phyloP scores from a whole-genome alignment of 2,888 invertebrate species.

The Tenodera sinensis region DNA sequence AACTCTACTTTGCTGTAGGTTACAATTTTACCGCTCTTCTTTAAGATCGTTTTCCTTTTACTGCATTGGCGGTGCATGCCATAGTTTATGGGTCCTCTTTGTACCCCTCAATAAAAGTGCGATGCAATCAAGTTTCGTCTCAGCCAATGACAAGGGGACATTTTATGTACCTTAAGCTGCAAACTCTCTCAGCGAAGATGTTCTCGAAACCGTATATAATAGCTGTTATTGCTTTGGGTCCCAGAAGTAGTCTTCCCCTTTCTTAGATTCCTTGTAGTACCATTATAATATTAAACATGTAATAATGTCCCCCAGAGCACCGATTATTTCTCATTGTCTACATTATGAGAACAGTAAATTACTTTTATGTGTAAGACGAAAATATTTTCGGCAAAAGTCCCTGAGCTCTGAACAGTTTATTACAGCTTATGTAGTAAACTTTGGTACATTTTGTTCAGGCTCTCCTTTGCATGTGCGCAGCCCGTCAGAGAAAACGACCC shows the following conservation, averaged over 20 bases:
- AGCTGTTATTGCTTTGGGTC: not conserved
- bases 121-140: not conserved
- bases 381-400: not conserved
- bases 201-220: not conserved
- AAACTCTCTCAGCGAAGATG: not conserved
- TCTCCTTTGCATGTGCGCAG: not conserved
- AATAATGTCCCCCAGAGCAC: not conserved
- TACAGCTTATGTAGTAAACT: not conserved
- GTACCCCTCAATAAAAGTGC: not conserved
- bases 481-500: no score
- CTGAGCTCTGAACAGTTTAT: not conserved
- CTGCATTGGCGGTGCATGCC: not conserved
- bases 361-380: not conserved
- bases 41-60: not conserved
- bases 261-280: not conserved
- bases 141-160: not conserved
- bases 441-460: not conserved
- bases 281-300: not conserved
- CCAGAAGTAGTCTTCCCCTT: no score
- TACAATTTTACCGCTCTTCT: not conserved
- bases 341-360: not conserved
- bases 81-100: not conserved
- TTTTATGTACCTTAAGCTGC: not conserved
- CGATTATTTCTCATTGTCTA: not conserved
- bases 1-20: not conserved